Conservation (phyloP, 2,888 invertebrate genomes). For the Ctena decussata region DNA sequence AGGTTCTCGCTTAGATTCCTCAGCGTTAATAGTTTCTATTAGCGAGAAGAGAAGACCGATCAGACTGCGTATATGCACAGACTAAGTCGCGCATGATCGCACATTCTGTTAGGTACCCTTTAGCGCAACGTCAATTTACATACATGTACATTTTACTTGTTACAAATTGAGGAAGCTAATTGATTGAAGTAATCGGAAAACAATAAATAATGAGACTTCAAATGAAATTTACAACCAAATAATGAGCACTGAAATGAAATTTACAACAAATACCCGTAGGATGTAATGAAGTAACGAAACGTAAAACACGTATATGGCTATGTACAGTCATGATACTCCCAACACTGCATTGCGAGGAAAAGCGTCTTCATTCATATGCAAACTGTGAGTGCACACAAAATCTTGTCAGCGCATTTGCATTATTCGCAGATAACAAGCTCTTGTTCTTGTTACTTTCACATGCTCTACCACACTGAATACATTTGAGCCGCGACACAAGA, state of each 20-base stretch:
- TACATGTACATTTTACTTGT: too few relatives aligned
- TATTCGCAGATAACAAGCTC: background rate
- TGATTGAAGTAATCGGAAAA: too few relatives aligned
- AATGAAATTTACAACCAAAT: background rate
- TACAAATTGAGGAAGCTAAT: too few relatives aligned
- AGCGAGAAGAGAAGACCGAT: too few relatives aligned
- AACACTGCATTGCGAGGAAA: background rate
- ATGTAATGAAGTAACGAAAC: background rate
- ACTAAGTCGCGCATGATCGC: too few relatives aligned
- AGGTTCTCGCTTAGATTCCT: too few relatives aligned
- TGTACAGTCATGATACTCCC: background rate
- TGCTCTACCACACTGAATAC: too few relatives aligned
- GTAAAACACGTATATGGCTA: background rate
- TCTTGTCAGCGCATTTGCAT: background rate
- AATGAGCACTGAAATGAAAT: background rate
- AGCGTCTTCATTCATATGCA: background rate
- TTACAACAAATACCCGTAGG: background rate
- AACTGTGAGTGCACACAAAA: background rate
- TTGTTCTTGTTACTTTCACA: background rate
- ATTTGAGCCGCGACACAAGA: too few relatives aligned
- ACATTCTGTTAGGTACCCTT: too few relatives aligned
- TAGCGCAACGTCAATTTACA: too few relatives aligned
- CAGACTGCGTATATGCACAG: too few relatives aligned
- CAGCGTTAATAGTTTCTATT: too few relatives aligned
- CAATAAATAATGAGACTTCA: background rate